These are phyloP conservation scores for Aleadryas rufinucha DNA, from an alignment of 2,113 vertebrate genomes.

Conservation along the genomic window DNA sequence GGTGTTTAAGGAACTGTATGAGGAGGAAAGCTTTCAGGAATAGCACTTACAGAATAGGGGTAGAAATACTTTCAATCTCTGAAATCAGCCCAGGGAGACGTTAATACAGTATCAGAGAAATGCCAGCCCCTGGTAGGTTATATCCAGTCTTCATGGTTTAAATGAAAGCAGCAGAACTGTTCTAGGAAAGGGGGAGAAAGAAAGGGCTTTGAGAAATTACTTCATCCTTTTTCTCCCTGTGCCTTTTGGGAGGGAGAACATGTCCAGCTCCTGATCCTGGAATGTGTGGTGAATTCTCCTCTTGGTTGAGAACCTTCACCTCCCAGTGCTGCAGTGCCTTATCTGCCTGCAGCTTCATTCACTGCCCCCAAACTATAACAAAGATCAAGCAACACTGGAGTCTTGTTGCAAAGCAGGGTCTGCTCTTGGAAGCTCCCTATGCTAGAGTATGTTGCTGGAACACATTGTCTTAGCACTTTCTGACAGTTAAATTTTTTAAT, in stretches of 20 bases:
- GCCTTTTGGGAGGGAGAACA: neutral
- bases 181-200: neutral
- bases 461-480: neutral
- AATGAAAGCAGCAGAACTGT: neutral
- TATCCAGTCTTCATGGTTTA: neutral
- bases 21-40: neutral
- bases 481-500: neutral
- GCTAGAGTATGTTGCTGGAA: neutral
- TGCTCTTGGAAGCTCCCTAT: neutral
- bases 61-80: neutral
- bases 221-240: neutral
- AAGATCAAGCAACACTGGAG: neutral
- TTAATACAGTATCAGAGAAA: rapidly evolving
- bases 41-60: neutral
- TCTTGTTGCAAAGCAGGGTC: neutral
- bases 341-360: neutral
- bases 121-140: neutral
- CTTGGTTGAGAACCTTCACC: neutral
- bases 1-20: neutral
- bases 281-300: rapidly evolving
- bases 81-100: neutral
- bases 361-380: neutral
- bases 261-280: neutral
- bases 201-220: neutral
- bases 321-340: neutral